These are phyloP conservation scores for Ypsolopha scabrella DNA, from an alignment of 2,888 invertebrate species.

Conservation along the genomic window DNA sequence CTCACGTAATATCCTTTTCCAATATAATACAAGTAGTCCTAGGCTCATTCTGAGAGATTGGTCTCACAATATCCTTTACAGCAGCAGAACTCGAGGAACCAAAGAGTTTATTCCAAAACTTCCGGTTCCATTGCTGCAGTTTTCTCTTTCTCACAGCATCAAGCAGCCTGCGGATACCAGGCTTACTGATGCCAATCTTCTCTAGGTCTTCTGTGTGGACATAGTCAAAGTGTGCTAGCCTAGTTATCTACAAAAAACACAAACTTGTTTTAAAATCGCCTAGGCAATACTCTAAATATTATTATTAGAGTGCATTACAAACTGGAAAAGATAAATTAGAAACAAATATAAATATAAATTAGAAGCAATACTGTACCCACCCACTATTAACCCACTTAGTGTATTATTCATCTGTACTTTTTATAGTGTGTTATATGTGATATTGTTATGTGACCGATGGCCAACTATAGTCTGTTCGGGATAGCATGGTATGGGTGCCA, in stretches of 20 bases:
- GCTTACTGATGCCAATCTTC: constrained; percentile 93
- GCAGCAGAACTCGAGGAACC: constrained; percentile 49
- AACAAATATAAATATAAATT: no score
- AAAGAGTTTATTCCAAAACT: constrained; percentile 84
- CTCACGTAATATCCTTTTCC: constrained; percentile 82
- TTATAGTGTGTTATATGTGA: no score
- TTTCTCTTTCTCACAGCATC: constrained; percentile 93
- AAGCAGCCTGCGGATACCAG: constrained; percentile 89
- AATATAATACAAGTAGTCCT: constrained; percentile 83
- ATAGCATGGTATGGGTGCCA: no score
- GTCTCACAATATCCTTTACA: constrained; percentile 51
- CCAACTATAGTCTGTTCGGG: no score
- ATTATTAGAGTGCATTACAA: no score
- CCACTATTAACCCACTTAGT: no score
- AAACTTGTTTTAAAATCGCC: neutral
- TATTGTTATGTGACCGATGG: no score
- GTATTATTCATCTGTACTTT: no score
- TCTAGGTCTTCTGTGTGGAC: constrained; percentile 96
- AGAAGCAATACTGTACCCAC: no score
- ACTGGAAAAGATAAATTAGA: no score
- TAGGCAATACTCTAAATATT: no score
- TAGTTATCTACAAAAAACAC: constrained; percentile 75
- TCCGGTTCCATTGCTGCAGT: constrained; percentile 83
- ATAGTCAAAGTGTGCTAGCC: constrained; percentile 96
- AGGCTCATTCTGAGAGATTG: constrained; percentile 34